A percentile compares a stretch with the other conserved stretches of the same genome.
Evolutionary conservation across 1,140 invertebrate genomes (phyloP).

Genomic region (Sarcophaga peregrina): DNA sequence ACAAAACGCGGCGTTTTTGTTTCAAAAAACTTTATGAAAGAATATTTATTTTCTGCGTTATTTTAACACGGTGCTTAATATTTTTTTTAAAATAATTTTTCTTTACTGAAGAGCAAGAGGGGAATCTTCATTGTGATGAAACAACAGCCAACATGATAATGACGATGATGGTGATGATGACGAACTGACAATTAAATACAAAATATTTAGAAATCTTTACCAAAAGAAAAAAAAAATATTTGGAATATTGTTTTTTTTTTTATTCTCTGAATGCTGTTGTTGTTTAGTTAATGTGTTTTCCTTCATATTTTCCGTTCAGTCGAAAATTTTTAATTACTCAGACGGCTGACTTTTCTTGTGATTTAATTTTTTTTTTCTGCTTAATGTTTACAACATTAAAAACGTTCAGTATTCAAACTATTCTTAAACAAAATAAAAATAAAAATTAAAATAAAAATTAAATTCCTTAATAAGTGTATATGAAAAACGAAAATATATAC

Average conservation of each 20-base stretch:
- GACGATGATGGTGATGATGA: constrained; percentile 7
- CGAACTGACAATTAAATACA: constrained; percentile 34
- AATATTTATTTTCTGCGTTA: background rate
- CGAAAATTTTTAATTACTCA: background rate
- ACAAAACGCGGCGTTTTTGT: constrained; percentile 9
- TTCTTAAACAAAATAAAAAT: background rate
- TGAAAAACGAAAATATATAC: background rate
- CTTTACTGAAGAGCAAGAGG: background rate
- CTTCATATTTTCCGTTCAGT: background rate
- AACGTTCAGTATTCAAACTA: background rate
- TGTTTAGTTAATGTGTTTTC: constrained; percentile 1
- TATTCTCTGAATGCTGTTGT: background rate
- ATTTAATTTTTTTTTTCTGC: background rate
- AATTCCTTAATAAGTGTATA: background rate
- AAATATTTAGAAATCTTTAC: constrained; percentile 39
- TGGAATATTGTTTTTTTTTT: constrained; percentile 24
- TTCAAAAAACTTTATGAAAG: background rate
- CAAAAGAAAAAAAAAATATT: background rate
- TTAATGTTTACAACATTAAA: constrained; percentile 15
- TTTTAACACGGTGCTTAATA: background rate
- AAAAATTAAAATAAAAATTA: background rate
- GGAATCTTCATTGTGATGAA: constrained; percentile 18
- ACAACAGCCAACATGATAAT: background rate
- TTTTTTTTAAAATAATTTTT: constrained; percentile 13
- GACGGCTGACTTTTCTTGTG: background rate